Evolutionary conservation across 2,888 invertebrate species (phyloP), one percentile per base, ranked within the genome.

Genomic region (Hyposoter didymator): DNA sequence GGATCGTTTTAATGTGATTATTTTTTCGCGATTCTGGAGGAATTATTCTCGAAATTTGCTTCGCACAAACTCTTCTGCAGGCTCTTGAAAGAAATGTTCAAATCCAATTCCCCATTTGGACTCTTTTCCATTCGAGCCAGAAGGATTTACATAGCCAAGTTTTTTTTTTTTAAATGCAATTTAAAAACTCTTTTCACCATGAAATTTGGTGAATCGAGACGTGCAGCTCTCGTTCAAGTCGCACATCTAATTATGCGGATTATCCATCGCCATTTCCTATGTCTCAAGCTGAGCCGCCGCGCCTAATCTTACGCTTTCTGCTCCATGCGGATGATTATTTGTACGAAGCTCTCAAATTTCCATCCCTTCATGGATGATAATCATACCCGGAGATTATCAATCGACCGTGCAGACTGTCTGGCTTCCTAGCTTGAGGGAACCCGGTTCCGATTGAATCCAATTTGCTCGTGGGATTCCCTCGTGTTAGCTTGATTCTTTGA

Each of bases 381-480:
- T 64, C 66, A 39, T 14, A 43, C 43, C 43, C 49, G 73, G 64
- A 72, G 43, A 72, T 62, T 49, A 80, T 66, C 64, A 73, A 55
- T 79, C 79, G 72, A 7, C 55, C 43, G 12, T 12, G 45, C n/a
- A 17, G 52, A 52, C 52, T n/a, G 22, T 22, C 43, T 39, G 43
- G 28, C 35, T 74, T 74, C 59, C 43, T 7, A 19, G 39, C 55
- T 39, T 3, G 14, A 55, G 35, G n/a, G 10, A 17, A 28, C 52
- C 35, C 12, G n/a, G 66, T 32, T 64, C 22, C 35, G 49, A 66
- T 43, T 49, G 43, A 43, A 73, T 80, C 52, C 80, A 80, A 80
- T 80, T 73, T 39, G 43, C 43, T 49, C 52, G 22, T 28, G 45
- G 43, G 62, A 59, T 32, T 12, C 12, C 43, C 22, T 43, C 32